These are phyloP conservation scores for Lingula anatina DNA, from an alignment of 2,888 invertebrate species.

Conservation along the genomic window DNA sequence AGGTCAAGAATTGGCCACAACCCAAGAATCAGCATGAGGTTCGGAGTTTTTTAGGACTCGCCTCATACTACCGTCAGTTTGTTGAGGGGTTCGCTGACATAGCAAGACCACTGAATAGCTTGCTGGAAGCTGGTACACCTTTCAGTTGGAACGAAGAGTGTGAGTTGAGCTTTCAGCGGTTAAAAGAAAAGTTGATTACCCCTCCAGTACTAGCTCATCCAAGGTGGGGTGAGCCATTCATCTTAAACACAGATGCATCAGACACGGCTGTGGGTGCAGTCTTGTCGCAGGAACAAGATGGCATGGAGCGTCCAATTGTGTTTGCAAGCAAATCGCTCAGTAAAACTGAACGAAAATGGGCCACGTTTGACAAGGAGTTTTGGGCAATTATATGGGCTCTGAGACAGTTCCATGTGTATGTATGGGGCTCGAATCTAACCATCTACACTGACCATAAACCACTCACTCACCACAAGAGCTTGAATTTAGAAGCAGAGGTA, in stretches of 20 bases:
- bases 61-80: conserved; percentile 12
- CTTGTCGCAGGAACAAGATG: conserved; percentile 6
- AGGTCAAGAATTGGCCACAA: conserved; percentile 10
- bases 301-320: conserved; percentile 6
- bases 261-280: conserved; percentile 1
- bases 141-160: conserved; percentile 2
- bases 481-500: too few relatives aligned
- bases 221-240: neutral
- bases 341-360: conserved; percentile 6
- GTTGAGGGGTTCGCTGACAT: conserved; percentile 8
- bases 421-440: too few relatives aligned
- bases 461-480: too few relatives aligned
- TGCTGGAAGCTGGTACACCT: conserved; percentile 4
- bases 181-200: conserved; percentile 1
- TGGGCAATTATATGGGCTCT: conserved; percentile 5
- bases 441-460: too few relatives aligned
- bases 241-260: conserved; percentile 4
- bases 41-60: conserved; percentile 9
- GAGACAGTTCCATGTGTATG: conserved; percentile 9
- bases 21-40: conserved; percentile 7
- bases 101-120: conserved; percentile 8
- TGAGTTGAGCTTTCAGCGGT: conserved; percentile 3
- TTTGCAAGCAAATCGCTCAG: conserved; percentile 7
- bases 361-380: conserved; percentile 6
- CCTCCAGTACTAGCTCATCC: conserved; percentile 7